Evolutionary conservation across 2,113 vertebrate species (phyloP).

Genomic region (Percopsis transmontana): DNA sequence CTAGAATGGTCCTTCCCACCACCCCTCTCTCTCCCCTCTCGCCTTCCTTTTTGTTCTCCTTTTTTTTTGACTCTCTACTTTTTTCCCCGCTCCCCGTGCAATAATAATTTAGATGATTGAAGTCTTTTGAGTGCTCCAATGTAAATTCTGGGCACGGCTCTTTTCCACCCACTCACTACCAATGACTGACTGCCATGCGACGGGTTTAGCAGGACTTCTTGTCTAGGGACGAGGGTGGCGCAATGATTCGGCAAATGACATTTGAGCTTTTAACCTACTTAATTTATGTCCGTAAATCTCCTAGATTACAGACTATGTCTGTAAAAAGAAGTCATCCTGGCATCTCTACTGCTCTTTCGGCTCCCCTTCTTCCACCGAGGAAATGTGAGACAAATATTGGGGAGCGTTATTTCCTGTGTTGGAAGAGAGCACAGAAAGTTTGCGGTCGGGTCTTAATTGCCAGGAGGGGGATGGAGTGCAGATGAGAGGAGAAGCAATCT

Average conservation of each 20-base stretch:
- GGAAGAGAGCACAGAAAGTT: slow-evolving; percentile 47
- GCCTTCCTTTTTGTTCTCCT: slow-evolving; percentile 17
- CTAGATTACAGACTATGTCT: slow-evolving; percentile 49
- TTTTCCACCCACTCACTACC: slow-evolving; percentile 45
- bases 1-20: too few species aligned
- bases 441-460: slow-evolving; percentile 39
- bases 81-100: slow-evolving; percentile 24
- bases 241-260: slow-evolving; percentile 20
- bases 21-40: neutral
- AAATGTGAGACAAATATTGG: slow-evolving; percentile 7
- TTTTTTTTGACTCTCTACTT: slow-evolving; percentile 1
- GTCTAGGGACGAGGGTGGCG: neutral
- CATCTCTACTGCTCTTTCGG: slow-evolving; percentile 28
- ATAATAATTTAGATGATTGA: slow-evolving; percentile 29
- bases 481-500: slow-evolving; percentile 56
- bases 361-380: slow-evolving; percentile 7
- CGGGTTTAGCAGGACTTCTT: slow-evolving; percentile 26
- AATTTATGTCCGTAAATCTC: slow-evolving; percentile 41
- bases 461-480: slow-evolving; percentile 40
- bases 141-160: slow-evolving; percentile 35
- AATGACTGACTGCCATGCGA: slow-evolving; percentile 25
- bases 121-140: slow-evolving; percentile 54
- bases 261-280: slow-evolving; percentile 35
- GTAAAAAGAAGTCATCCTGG: slow-evolving; percentile 42
- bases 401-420: slow-evolving; percentile 6